A percentile compares a stretch with the other conserved stretches of the same genome.
Evolutionary conservation across 2,888 invertebrate genomes (phyloP).

Genomic region (Drosophila differens): DNA sequence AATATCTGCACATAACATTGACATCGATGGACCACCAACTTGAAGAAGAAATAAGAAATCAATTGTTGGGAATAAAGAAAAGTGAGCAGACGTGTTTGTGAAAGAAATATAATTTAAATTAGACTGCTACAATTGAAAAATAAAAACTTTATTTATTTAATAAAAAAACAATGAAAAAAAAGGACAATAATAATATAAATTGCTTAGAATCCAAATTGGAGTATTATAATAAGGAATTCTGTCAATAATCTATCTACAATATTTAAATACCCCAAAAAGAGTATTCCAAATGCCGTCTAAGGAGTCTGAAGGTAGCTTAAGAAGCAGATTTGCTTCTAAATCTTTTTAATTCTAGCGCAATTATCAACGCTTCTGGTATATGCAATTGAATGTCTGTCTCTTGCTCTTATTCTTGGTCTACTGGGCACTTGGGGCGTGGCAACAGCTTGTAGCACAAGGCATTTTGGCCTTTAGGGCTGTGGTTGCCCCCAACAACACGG

Average conservation of each 20-base stretch:
- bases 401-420: not conserved
- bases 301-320: constrained; percentile 1
- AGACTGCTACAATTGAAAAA: not conserved
- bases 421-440: constrained; percentile 31
- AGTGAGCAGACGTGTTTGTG: not conserved
- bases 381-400: constrained; percentile 62
- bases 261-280: not conserved
- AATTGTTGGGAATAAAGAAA: not conserved
- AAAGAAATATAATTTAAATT: not conserved
- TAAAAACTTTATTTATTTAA: not conserved
- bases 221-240: not conserved
- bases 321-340: constrained; percentile 43
- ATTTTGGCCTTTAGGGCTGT: constrained; percentile 41
- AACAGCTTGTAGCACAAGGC: constrained; percentile 51
- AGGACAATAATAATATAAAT: not conserved
- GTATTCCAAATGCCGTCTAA: constrained; percentile 14
- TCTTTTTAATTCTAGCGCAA: constrained; percentile 70
- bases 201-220: not conserved
- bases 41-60: not conserved
- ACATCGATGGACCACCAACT: not conserved
- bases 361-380: constrained; percentile 67
- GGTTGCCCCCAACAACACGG: constrained; percentile 41
- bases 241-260: not conserved
- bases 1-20: not conserved
- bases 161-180: not conserved